Base-by-base conservation (phyloP, 2,113 vertebrate species). In the Pelecanus crispus region DNA sequence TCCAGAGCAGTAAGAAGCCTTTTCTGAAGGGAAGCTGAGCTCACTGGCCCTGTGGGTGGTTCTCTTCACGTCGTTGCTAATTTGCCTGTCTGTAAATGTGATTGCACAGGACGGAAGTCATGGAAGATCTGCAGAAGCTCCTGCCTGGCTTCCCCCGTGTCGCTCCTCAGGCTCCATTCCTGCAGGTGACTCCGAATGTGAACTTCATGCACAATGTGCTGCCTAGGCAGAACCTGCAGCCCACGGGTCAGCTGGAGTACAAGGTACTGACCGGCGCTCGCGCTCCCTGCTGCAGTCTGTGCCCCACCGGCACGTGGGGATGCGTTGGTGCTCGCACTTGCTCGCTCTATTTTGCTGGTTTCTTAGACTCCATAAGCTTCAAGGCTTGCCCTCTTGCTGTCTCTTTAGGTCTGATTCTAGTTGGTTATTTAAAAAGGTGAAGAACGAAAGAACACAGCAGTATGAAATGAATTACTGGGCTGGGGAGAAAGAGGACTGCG, bases 91-190 rank as follows among this genome's bases (percentile, higher is more conserved):
- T 36, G 1, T 74, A 2, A 56, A 26, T 73, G 36, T 83, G 71
- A 3, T 47, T 67, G 62, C 68, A 1, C 97, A 99, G 99, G 98
- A 99, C 98, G 63, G 99, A 99, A 81, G 99, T 99, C 65, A 98
- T 99, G 97, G 99, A 99, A 74, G 99, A 99, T 62, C 98, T 99
- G 58, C 99, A 99, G 97, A 99, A 99, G 96, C 98, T 99, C 55
- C 97, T 99, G 44, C 99, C 99, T 2, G 99, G 99, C 90, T 99
- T 99, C 95, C 98, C 99, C 36, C 98, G 99, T 9, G 98, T 98
- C 24, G 95, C 94, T 49, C 99, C 99, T 4, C 99, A 99, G 97
- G 98, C 98, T 29, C 98, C 99, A 0, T 99, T 99, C 98, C 98
- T 99, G 59, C 98, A 98, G 22, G 98, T 99, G 97, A 94, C 98